Base-by-base conservation (phyloP, 2,113 vertebrate species). In the Entelurus aequoreus region DNA sequence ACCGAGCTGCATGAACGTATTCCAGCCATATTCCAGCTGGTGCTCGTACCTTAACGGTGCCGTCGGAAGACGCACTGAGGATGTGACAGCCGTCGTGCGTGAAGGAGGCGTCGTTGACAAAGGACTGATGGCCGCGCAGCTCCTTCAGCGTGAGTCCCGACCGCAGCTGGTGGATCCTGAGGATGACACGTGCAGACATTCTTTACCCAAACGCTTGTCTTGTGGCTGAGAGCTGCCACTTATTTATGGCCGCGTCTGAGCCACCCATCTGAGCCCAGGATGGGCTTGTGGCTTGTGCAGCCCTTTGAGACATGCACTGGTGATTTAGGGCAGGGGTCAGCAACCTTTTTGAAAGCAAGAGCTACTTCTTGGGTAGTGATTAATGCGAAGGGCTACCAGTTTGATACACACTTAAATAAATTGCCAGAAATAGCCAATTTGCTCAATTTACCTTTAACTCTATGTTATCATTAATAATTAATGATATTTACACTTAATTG, bases 131-230 rank as follows among this genome's bases (percentile, higher is more conserved):
- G 56, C 97, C 96, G 51, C 91, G 88, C 66, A 98, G 93, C 81
- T 98, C 95, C 84, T 94, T 96, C 1, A 98, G 79, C 1, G 92
- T 95, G 73, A 95, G 98, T 19, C 97, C 97, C 61, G 96, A 97
- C 78, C 93, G 95, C 83, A 99, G 86, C 19, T 96, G 95, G 53
- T 98, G 95, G 84, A 99, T 92, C 87, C 97, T 99, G 80, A 8
- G 77, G 74, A 66, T 40, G 36, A 68, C 40, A 83, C 12, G 10
- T 19, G 48, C 21, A n/a, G n/a, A 8, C 28, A 60, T 11, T 48
- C 4, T 59, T 74, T 13, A 40, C 44, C 56, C 58, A 13, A 42
- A 46, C 44, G 49, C n/a, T 62, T 59, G 47, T 58, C 10, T 59
- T 65, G 71, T 63, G 55, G 53, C 75, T 35, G 58, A 60, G 60